Percentiles rank a stretch among this genome's conserved stretches.
Evolutionary conservation across 2,113 vertebrate genomes (phyloP).

Genomic region (Sylvietta virens): DNA sequence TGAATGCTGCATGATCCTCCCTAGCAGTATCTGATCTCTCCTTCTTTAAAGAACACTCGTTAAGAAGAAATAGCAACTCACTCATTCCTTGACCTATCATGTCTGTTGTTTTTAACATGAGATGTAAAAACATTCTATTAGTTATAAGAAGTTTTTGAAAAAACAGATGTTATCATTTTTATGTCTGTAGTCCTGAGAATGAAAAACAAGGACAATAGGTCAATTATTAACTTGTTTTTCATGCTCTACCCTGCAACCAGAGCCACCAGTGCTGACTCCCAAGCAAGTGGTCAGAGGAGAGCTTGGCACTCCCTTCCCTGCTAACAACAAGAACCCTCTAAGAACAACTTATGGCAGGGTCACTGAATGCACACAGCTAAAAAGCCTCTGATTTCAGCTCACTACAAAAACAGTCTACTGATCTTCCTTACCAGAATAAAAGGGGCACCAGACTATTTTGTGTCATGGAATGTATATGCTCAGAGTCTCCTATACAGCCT

Average conservation of each 20-base stretch:
- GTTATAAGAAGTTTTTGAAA: not conserved
- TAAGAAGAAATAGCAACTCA: constrained; percentile 16
- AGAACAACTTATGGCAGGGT: not conserved
- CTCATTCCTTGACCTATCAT: constrained; percentile 6
- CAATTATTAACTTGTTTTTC: constrained; percentile 60
- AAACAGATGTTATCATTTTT: constrained; percentile 56
- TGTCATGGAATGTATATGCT: not conserved
- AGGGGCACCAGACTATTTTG: not conserved
- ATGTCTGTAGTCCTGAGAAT: not conserved
- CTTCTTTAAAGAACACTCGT: not conserved
- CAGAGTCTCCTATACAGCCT: not conserved
- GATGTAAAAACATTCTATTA: constrained; percentile 6
- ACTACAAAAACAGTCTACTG: not conserved
- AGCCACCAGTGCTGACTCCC: not conserved
- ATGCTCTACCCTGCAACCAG: not conserved
- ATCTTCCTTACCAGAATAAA: not conserved
- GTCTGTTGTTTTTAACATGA: constrained; percentile 28
- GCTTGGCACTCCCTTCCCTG: not conserved
- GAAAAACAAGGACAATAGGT: constrained; percentile 24
- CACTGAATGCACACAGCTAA: not conserved
- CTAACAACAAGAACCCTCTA: not conserved
- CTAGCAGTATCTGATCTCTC: not conserved
- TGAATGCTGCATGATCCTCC: not conserved
- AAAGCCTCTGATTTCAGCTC: not conserved
- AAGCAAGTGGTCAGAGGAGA: not conserved